Evolutionary conservation across 1,140 invertebrate species (phyloP), one percentile per base, ranked within the genome.

Genomic region (Meloidogyne floridensis): DNA sequence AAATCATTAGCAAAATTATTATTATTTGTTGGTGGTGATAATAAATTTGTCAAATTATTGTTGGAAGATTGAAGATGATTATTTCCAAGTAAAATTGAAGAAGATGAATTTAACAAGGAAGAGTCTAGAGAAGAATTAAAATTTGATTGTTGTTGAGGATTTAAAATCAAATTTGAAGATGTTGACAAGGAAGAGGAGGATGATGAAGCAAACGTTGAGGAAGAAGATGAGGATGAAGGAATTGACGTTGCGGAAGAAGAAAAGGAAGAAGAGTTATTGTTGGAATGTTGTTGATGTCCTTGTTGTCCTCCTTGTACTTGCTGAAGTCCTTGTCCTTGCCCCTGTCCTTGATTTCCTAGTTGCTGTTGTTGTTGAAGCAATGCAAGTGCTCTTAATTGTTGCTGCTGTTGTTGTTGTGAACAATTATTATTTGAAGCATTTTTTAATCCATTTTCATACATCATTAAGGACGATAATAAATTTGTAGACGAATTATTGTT

Each of bases 331-430:
- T 32, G 32, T 32, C 32, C 32, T 32, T 32, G 32, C 32, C 32
- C 32, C 32, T 32, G 32, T 32, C 32, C 32, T 32, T 32, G 32
- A 32, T 32, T 32, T 32, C 32, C 32, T 32, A 32, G 32, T 32
- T 32, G 32, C 32, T 76, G 75, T 56, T 56, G 51, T 76, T 76
- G 75, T 56, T 76, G 43, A 43, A 56, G 74, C 18, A 75, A 53
- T 13, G 32, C 74, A 65, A 65, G 3, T 65, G 59, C n/a, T 65
- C 15, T 65, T 15, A 65, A 65, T 65, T 75, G 75, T 76, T 76
- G 75, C n/a, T 76, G 75, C n/a, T 76, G 47, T 51, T 76, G 32
- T 32, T 32, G 47, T 32, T 65, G 4, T 59, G 56, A 15, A 59
- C 13, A 15, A 32, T n/a, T 43, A 42, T 73, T 73, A 73, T 51